phyloP scores from a whole-genome alignment of 2,888 invertebrate genomes.

The Prosopocoilus inquinatus region DNA sequence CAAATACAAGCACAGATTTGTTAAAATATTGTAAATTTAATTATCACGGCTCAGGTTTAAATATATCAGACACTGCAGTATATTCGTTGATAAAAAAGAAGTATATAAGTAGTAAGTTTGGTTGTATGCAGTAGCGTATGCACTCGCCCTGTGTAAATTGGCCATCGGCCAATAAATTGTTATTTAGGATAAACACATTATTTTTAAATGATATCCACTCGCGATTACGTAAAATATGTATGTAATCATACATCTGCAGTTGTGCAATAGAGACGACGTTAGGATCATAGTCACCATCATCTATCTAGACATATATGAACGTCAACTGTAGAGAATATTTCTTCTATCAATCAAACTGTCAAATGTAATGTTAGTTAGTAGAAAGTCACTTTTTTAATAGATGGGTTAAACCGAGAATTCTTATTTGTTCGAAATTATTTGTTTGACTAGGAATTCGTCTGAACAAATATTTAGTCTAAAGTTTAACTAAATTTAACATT shows the following conservation, averaged over 20 bases:
- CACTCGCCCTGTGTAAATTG: constrained; percentile 37
- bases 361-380: too few relatives aligned
- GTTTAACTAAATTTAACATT: too few relatives aligned
- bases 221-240: constrained; percentile 37
- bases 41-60: too few relatives aligned
- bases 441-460: too few relatives aligned
- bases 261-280: constrained; percentile 41
- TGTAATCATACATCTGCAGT: constrained; percentile 37
- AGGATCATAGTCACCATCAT: constrained; percentile 37
- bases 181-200: constrained; percentile 47
- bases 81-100: constrained; percentile 8
- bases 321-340: not conserved
- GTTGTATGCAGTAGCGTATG: constrained; percentile 45
- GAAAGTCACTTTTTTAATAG: too few relatives aligned
- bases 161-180: constrained; percentile 41
- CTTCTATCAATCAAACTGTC: too few relatives aligned
- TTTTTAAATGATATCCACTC: constrained; percentile 46
- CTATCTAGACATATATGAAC: constrained; percentile 29
- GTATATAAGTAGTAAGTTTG: constrained; percentile 19
- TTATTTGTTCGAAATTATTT: too few relatives aligned
- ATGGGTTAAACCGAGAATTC: too few relatives aligned
- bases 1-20: too few relatives aligned
- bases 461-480: too few relatives aligned
- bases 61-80: not conserved
- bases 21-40: too few relatives aligned